These are phyloP conservation scores for Lota lota DNA, from an alignment of 2,113 vertebrate genomes.

Conservation along the genomic window DNA sequence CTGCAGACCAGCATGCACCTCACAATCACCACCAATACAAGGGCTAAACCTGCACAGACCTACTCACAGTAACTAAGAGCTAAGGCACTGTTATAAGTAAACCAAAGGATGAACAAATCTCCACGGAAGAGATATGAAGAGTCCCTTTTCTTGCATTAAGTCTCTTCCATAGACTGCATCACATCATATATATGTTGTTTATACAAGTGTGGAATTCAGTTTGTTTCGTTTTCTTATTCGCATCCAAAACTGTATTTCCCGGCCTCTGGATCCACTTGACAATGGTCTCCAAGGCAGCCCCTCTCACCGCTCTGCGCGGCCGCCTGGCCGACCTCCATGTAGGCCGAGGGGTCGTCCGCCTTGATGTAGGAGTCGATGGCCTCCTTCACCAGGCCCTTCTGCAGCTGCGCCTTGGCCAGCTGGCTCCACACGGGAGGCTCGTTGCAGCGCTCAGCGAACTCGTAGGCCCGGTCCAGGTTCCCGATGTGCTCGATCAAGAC, in stretches of 20 bases:
- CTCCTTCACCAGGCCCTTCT: slow-evolving; percentile 98
- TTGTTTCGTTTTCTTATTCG: too few relatives aligned
- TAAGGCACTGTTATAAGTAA: too few relatives aligned
- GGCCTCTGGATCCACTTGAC: too few relatives aligned
- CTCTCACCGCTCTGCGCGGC: slow-evolving; percentile 90
- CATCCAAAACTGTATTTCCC: too few relatives aligned
- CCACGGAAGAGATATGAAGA: too few relatives aligned
- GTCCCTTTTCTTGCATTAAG: too few relatives aligned
- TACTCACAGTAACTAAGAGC: too few relatives aligned
- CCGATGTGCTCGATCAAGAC: slow-evolving; percentile 98
- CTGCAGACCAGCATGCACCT: slow-evolving; percentile 59
- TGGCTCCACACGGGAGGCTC: slow-evolving; percentile 99
- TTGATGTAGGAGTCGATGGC: slow-evolving; percentile 99
- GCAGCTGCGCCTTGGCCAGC: slow-evolving; percentile 96
- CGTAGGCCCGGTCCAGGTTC: slow-evolving; percentile 96
- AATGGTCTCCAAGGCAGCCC: too few relatives aligned
- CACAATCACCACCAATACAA: not conserved
- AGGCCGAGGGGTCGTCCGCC: slow-evolving; percentile 97
- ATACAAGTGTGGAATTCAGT: too few relatives aligned
- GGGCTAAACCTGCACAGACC: not conserved
- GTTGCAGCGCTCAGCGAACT: slow-evolving; percentile 98
- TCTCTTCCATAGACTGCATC: too few relatives aligned
- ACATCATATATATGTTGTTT: too few relatives aligned
- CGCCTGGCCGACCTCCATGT: slow-evolving; percentile 99
- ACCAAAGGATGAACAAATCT: too few relatives aligned